phyloP scores from a whole-genome alignment of 2,888 invertebrate genomes.

The Leptura quadrifasciata region DNA sequence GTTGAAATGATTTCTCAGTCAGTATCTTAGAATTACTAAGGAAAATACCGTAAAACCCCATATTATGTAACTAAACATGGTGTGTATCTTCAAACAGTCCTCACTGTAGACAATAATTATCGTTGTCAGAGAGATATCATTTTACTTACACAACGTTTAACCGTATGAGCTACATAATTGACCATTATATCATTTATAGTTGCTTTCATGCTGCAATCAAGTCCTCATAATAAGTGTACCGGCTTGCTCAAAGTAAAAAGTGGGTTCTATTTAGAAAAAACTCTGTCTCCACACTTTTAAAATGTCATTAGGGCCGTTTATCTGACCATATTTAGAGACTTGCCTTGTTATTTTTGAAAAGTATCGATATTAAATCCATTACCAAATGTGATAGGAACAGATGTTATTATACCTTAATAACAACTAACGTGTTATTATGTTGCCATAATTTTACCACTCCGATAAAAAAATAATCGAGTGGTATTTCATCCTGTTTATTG shows the following conservation, averaged over 20 bases:
- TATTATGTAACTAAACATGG: constrained; percentile 4
- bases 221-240: constrained; percentile 54
- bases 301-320: constrained; percentile 66
- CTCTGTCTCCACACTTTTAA: constrained; percentile 64
- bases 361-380: constrained; percentile 55
- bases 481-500: constrained; percentile 61
- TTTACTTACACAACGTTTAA: constrained; percentile 12
- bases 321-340: constrained; percentile 53
- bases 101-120: constrained; percentile 16
- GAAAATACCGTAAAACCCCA: constrained; percentile 24
- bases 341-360: constrained; percentile 59
- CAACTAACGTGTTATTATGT: constrained; percentile 47
- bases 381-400: constrained; percentile 47
- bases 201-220: constrained; percentile 60
- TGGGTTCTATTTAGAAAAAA: constrained; percentile 52
- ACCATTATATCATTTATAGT: constrained; percentile 58
- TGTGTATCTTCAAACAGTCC: neutral
- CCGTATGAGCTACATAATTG: constrained; percentile 48
- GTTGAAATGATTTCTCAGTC: too few species aligned
- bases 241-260: constrained; percentile 47
- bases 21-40: constrained; percentile 11
- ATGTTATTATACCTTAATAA: constrained; percentile 51
- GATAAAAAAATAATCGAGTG: constrained; percentile 56
- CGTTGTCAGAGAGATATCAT: constrained; percentile 18
- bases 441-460: constrained; percentile 43